Evolutionary conservation across 2,113 vertebrate species (phyloP), one percentile per base, ranked within the genome.

Genomic region (Carlito syrichta): DNA sequence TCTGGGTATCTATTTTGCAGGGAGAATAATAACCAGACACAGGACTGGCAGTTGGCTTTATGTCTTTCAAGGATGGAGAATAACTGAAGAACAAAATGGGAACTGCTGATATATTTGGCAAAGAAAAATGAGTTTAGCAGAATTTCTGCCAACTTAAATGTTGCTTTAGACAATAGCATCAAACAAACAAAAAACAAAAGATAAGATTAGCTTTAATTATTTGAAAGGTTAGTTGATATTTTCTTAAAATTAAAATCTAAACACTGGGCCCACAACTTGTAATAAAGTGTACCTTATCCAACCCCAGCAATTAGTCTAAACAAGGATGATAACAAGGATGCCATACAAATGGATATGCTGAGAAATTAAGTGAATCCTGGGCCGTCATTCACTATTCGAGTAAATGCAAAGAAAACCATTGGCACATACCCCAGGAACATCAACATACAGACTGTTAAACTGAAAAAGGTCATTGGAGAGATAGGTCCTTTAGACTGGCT

Each of bases 91-190:
- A 71, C 17, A 90, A 96, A 13, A 52, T 58, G 22, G 45, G 38
- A 86, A 66, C 5, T 71, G 19, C 23, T 77, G 35, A 94, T 7
- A n/a, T 50, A 32, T 62, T 86, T 90, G 76, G 20, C 30, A 38
- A 76, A 86, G 13, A 86, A 56, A 94, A 96, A 77, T 81, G 19
- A 97, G 12, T 86, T 63, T 48, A 95, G 62, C 10, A 63, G 38
- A 84, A 84, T 97, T 90, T 84, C 81, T 95, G 82, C 13, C 10
- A 86, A 73, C 5, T 54, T 95, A 90, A 89, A 74, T 87, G 48
- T 30, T 90, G 89, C 63, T 43, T 43, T 48, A 40, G 22, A 50
- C 63, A 91, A 89, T 56, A 78, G 83, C 66, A n/a, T 93, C 89
- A 77, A 97, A 52, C 12, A 43, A 27, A 85, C 89, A 63, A 9